phyloP scores from a whole-genome alignment of 2,797 vertebrate genomes.

The Oreochromis mossambicus region DNA sequence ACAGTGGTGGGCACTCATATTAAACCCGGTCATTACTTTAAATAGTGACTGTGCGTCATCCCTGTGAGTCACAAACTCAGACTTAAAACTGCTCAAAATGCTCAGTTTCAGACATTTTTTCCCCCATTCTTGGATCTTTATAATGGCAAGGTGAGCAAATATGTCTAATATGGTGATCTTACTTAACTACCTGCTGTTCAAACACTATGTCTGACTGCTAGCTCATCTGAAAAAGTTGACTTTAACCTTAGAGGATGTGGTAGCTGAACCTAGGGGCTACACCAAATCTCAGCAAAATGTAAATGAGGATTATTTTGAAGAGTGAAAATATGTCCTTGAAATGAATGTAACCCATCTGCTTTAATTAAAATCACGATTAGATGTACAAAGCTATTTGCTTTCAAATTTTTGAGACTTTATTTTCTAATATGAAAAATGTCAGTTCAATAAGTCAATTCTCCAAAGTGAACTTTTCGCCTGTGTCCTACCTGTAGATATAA shows the following conservation, averaged over 20 bases:
- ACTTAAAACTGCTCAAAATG: background rate
- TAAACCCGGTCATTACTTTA: background rate
- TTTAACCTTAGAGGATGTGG: background rate
- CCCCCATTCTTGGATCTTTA: background rate
- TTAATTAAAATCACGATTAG: background rate
- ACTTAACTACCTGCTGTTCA: background rate
- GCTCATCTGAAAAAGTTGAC: background rate
- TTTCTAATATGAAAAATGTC: background rate
- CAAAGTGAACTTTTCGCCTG: background rate
- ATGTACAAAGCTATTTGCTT: background rate
- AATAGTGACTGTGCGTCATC: background rate
- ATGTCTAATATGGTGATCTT: background rate
- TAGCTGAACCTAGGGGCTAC: background rate
- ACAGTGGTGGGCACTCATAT: background rate
- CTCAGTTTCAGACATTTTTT: background rate
- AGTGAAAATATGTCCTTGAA: background rate
- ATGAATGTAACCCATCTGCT: background rate
- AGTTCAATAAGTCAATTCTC: background rate
- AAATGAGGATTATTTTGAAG: background rate
- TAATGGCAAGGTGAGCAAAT: background rate
- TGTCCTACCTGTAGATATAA: background rate
- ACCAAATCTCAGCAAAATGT: background rate
- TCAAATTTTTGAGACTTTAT: background rate
- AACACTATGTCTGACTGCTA: background rate
- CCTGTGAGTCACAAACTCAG: background rate